A percentile compares a stretch with the other conserved stretches of the same genome.
phyloP scores from a whole-genome alignment of 2,797 vertebrate species.

The Myioborus melanocephalus region DNA sequence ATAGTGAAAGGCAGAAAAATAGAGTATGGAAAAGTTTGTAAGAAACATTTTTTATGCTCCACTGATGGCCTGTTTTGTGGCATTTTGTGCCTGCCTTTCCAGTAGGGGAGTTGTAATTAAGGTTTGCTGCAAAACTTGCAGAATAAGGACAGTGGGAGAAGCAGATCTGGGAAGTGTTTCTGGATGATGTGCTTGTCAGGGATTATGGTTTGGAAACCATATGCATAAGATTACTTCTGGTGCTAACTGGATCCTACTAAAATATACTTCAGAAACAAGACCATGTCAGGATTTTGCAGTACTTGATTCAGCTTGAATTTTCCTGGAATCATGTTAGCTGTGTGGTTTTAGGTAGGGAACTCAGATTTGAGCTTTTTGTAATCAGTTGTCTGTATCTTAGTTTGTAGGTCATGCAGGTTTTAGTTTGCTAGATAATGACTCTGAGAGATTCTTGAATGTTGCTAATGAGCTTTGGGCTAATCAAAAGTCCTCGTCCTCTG shows the following conservation, averaged over 20 bases:
- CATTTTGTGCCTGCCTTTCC: background rate
- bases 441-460: background rate
- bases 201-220: background rate
- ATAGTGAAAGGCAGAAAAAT: background rate
- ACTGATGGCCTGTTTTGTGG: background rate
- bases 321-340: background rate
- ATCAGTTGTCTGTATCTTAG: background rate
- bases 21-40: background rate
- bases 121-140: background rate
- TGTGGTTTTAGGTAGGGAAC: background rate
- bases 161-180: background rate
- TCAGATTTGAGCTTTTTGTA: background rate
- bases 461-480: conserved; percentile 51
- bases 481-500: background rate
- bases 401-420: conserved; percentile 41
- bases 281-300: background rate
- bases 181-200: background rate
- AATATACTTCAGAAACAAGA: background rate
- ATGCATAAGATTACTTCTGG: background rate
- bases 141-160: background rate
- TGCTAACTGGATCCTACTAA: background rate
- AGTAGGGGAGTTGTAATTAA: background rate
- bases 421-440: background rate
- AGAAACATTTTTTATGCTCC: background rate
- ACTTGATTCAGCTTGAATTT: background rate